Percentiles rank a stretch among this genome's conserved stretches.
These are phyloP conservation scores for Hoplostethus atlanticus DNA, from an alignment of 2,797 vertebrate genomes.

Conservation along the genomic window DNA sequence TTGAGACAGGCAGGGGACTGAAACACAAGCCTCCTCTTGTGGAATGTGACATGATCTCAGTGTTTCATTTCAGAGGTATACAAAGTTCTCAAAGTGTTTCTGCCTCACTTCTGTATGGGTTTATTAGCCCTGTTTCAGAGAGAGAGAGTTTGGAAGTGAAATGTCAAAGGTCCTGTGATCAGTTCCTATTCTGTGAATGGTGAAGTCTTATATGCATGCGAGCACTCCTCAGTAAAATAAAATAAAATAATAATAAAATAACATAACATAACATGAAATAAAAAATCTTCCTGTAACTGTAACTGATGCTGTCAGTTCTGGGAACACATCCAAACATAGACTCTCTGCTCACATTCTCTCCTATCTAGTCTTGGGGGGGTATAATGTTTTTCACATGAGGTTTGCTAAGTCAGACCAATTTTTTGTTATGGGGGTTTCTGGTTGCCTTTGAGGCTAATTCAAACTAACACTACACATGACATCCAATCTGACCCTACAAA, in stretches of 20 bases:
- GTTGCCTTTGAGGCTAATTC: constrained; percentile 60
- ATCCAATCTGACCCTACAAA: constrained; percentile 60
- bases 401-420: constrained; percentile 18
- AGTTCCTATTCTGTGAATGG: not conserved
- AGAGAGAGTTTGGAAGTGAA: not conserved
- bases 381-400: constrained; percentile 34
- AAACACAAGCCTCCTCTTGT: constrained; percentile 24
- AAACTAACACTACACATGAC: constrained; percentile 62
- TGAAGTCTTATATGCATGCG: not conserved
- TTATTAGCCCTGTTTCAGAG: constrained; percentile 4
- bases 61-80: not conserved
- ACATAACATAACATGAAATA: no score
- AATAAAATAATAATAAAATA: no score
- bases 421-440: constrained; percentile 37
- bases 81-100: not conserved
- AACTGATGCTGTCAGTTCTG: constrained; percentile 33
- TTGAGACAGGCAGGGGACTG: constrained; percentile 5
- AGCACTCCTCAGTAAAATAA: not conserved
- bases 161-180: not conserved
- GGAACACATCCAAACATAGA: constrained; percentile 12
- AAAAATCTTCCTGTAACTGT: not conserved
- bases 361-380: constrained; percentile 11
- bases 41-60: constrained; percentile 17
- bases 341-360: constrained; percentile 9
- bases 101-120: not conserved